phyloP scores from a whole-genome alignment of 1,140 invertebrate genomes.

The Trichomalopsis sarcophagae region DNA sequence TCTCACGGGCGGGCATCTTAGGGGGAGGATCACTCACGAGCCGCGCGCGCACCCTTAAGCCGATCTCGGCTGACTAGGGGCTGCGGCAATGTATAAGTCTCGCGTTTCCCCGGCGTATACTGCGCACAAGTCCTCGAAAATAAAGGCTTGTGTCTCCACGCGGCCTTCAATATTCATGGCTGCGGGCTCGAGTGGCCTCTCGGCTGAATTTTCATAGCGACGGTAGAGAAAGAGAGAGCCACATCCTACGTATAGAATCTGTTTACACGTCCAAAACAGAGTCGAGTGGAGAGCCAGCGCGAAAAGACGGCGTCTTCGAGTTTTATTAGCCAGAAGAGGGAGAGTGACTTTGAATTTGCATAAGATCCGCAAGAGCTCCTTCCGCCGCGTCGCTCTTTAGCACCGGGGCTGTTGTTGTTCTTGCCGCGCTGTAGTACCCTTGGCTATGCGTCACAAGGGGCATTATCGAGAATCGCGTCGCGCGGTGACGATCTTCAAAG shows the following conservation, averaged over 20 bases:
- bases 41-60: not conserved
- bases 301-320: slow-evolving; percentile 48
- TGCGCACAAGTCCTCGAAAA: not conserved
- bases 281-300: slow-evolving; percentile 19
- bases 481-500: not conserved
- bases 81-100: not conserved
- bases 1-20: not conserved
- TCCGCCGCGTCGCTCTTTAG: slow-evolving; percentile 17
- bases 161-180: slow-evolving; percentile 5
- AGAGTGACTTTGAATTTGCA: slow-evolving; percentile 62
- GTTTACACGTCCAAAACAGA: slow-evolving; percentile 59
- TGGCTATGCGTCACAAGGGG: no score
- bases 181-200: not conserved
- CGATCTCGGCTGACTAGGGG: not conserved
- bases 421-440: not conserved
- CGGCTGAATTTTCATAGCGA: slow-evolving; percentile 35
- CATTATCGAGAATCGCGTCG: not conserved
- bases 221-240: not conserved
- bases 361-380: slow-evolving; percentile 59
- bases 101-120: not conserved
- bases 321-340: slow-evolving; percentile 67
- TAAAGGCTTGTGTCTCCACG: not conserved
- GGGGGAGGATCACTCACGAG: not conserved
- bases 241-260: slow-evolving; percentile 58
- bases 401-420: not conserved